A percentile compares a stretch with the other conserved stretches of the same genome.
Evolutionary conservation across 1,140 invertebrate genomes (phyloP).

Genomic region (Psix sp.): DNA sequence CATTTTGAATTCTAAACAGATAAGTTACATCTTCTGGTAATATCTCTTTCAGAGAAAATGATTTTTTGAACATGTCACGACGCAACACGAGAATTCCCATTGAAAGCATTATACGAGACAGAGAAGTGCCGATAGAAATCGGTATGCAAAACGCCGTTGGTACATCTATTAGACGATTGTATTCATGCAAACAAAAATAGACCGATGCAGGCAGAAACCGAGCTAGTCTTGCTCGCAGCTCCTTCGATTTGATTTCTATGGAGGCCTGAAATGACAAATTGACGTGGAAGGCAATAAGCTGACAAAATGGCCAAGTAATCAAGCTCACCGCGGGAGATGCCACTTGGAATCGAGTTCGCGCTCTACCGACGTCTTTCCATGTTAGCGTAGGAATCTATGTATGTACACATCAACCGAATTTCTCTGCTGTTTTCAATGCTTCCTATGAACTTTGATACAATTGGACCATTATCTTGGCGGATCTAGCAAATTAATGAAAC

Average conservation of each 20-base stretch:
- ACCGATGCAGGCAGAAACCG: constrained; percentile 29
- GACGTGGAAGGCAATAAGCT: constrained; percentile 66
- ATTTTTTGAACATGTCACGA: constrained; percentile 30
- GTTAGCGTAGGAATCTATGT: constrained; percentile 30
- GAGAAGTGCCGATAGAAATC: constrained; percentile 49
- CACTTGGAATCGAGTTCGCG: constrained; percentile 61
- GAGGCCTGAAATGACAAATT: constrained; percentile 65
- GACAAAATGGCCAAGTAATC: constrained; percentile 67
- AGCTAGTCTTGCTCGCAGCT: constrained; percentile 30
- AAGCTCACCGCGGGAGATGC: constrained; percentile 64
- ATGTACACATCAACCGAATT: constrained; percentile 9
- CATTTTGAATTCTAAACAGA: constrained; percentile 38
- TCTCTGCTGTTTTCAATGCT: constrained; percentile 24
- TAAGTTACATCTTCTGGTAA: constrained; percentile 30
- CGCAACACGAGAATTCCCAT: constrained; percentile 30
- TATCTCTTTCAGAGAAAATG: constrained; percentile 21
- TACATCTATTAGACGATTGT: constrained; percentile 50
- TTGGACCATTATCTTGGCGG: neutral
- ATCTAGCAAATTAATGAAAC: neutral
- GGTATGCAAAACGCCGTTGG: constrained; percentile 50
- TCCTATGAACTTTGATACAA: constrained; percentile 22
- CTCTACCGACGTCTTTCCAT: constrained; percentile 27
- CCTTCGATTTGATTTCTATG: constrained; percentile 56
- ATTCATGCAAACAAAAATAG: constrained; percentile 50
- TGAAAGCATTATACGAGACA: constrained; percentile 29